Evolutionary conservation across 1,140 invertebrate species (phyloP).

Genomic region (Zaprionus inermis): DNA sequence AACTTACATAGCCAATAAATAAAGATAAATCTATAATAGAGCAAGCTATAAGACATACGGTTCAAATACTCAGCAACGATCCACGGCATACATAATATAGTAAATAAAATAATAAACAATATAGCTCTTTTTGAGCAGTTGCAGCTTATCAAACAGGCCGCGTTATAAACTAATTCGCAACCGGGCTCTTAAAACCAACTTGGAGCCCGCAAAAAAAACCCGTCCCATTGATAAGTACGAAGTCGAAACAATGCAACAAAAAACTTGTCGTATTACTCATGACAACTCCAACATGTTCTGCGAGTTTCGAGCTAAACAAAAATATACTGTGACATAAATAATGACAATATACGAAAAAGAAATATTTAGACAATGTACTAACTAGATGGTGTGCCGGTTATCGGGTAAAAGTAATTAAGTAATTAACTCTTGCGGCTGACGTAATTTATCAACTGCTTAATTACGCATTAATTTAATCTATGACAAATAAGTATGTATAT

Average conservation of each 20-base stretch:
- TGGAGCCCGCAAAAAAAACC: neutral
- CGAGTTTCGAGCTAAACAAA: neutral
- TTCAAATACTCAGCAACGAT: neutral
- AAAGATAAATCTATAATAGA: neutral
- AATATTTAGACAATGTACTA: neutral
- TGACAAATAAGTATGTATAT: neutral
- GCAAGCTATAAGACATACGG: neutral
- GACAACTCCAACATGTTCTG: slow-evolving; percentile 4
- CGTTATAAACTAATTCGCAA: neutral
- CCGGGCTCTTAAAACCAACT: neutral
- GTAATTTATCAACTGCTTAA: slow-evolving; percentile 6
- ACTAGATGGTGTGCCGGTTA: neutral
- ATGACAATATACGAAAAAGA: neutral
- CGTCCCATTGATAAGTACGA: neutral
- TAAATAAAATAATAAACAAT: neutral
- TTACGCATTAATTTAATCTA: slow-evolving; percentile 2
- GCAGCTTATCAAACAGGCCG: neutral
- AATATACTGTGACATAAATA: neutral
- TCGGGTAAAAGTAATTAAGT: slow-evolving; percentile 7
- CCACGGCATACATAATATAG: neutral
- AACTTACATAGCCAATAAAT: neutral
- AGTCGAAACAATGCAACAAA: neutral
- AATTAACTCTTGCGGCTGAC: neutral
- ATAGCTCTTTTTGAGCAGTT: neutral
- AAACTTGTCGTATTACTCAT: neutral